Conservation (phyloP, 2,113 vertebrate genomes). For the Anoura caudifer region DNA sequence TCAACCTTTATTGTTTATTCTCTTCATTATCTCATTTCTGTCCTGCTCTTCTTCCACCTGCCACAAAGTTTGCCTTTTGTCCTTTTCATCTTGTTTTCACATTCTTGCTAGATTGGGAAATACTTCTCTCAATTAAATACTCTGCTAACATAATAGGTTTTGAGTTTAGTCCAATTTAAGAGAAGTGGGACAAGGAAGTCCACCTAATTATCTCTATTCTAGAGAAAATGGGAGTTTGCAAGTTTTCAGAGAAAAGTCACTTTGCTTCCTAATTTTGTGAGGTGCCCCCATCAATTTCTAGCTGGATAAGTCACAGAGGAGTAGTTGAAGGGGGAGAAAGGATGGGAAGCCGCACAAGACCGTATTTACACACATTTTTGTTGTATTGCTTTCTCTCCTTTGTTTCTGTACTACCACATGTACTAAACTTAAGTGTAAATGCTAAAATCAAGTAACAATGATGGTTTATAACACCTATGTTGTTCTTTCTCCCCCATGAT, state of each 20-base stretch:
- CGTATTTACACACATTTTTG: not conserved
- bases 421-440: not conserved
- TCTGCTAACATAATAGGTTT: not conserved
- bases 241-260: not conserved
- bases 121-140: not conserved
- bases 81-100: constrained; percentile 22
- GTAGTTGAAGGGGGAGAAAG: not conserved
- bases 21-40: not conserved
- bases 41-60: not conserved
- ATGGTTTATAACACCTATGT: not conserved
- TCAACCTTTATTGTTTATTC: not conserved
- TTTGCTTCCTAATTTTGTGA: not conserved
- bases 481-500: not conserved
- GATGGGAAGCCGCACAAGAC: not conserved
- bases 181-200: not conserved
- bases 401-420: not conserved
- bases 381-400: not conserved
- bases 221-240: not conserved
- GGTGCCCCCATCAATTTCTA: not conserved
- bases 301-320: not conserved
- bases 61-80: not conserved
- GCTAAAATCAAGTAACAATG: not conserved
- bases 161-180: constrained; percentile 32
- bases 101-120: not conserved
- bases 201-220: constrained; percentile 20